A percentile compares a stretch with the other conserved stretches of the same genome.
Conservation (phyloP, 2,113 vertebrate species). For the Sigmodon hispidus region DNA sequence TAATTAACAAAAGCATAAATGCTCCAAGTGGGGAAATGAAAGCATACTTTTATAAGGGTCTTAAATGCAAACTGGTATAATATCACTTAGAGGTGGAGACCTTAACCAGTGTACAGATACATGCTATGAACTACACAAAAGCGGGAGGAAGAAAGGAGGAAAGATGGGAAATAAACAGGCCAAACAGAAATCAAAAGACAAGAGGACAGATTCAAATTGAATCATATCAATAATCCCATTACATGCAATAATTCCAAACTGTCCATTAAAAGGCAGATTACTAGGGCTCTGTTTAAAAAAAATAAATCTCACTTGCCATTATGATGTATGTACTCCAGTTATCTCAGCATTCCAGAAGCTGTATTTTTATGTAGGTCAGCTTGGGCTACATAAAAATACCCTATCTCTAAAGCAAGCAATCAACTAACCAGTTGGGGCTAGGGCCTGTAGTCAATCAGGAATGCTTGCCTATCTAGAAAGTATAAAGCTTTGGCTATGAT, state of each 20-base stretch:
- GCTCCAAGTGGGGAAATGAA: background rate
- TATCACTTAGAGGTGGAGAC: background rate
- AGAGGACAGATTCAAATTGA: slow-evolving; percentile 4
- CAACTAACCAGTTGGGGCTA: background rate
- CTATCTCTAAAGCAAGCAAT: background rate
- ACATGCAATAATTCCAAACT: background rate
- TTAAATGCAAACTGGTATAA: background rate
- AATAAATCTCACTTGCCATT: background rate
- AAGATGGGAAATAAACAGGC: background rate
- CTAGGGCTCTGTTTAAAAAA: background rate
- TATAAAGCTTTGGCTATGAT: background rate
- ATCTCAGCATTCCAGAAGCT: background rate
- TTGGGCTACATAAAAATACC: no score
- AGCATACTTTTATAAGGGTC: background rate
- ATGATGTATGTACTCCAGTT: background rate
- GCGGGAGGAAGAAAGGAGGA: background rate
- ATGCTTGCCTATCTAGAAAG: background rate
- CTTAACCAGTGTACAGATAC: background rate
- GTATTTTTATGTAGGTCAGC: no score
- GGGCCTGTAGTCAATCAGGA: background rate
- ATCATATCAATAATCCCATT: background rate
- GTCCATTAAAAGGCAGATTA: background rate
- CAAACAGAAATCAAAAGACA: slow-evolving; percentile 24
- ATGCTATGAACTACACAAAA: background rate
- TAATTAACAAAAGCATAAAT: slow-evolving; percentile 19